These are phyloP conservation scores for Syngnathus acus DNA, from an alignment of 2,797 vertebrate species.

Conservation along the genomic window DNA sequence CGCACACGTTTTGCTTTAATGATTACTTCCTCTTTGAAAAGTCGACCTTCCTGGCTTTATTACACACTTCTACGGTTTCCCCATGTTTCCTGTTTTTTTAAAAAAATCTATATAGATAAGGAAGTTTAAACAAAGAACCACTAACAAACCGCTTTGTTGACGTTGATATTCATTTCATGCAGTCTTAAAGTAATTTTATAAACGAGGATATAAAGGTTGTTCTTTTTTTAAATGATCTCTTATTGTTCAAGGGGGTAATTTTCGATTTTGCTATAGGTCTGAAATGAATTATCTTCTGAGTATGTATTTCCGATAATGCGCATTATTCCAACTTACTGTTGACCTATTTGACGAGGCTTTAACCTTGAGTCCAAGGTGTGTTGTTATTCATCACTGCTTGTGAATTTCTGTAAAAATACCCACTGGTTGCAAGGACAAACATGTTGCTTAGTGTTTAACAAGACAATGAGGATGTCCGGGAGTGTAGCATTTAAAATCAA, in stretches of 20 bases:
- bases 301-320: too few species aligned
- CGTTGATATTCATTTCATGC: too few species aligned
- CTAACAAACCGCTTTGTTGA: not conserved
- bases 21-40: conserved; percentile 2
- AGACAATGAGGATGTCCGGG: conserved; percentile 10
- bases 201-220: too few species aligned
- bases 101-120: not conserved
- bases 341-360: too few species aligned
- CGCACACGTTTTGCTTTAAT: not conserved
- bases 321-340: too few species aligned
- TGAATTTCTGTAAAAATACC: not conserved
- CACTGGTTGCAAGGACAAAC: not conserved
- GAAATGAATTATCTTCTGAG: too few species aligned
- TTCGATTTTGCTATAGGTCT: too few species aligned
- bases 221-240: too few species aligned
- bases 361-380: too few species aligned
- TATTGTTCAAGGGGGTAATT: too few species aligned
- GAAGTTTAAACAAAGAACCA: not conserved
- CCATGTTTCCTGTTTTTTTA: not conserved
- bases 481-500: conserved; percentile 5
- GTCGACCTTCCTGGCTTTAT: not conserved
- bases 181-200: too few species aligned
- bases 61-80: not conserved
- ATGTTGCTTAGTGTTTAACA: conserved; percentile 39
- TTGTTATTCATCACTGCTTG: not conserved